Conservation (phyloP, 1,140 invertebrate species). For the Artemia franciscana region DNA sequence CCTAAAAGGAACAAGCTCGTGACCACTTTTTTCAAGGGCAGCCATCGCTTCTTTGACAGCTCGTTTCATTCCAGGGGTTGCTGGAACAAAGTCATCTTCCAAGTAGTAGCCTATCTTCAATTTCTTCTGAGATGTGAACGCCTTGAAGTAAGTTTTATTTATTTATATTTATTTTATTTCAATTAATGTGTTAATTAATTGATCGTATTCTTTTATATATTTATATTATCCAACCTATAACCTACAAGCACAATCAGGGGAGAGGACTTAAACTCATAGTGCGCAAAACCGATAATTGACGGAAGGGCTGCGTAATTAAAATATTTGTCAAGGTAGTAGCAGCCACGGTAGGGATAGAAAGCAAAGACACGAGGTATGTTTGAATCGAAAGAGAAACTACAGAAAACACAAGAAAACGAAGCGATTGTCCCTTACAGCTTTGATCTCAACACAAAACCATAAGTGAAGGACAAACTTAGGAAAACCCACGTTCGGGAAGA, state of each 20-base stretch:
- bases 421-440: no score
- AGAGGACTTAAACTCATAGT: background rate
- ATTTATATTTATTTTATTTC: no score
- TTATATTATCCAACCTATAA: background rate
- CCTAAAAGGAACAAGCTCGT: constrained; percentile 14
- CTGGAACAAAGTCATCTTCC: constrained; percentile 16
- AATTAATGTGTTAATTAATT: no score
- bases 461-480: no score
- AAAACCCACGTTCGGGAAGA: no score
- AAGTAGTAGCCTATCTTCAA: constrained; percentile 19
- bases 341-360: no score
- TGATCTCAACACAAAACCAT: no score
- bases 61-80: constrained; percentile 17
- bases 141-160: background rate
- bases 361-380: no score
- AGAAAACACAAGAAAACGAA: no score
- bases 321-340: background rate
- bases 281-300: background rate
- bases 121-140: constrained; percentile 9
- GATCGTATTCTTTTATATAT: no score
- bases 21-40: constrained; percentile 15
- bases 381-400: no score
- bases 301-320: background rate
- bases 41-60: constrained; percentile 17
- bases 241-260: background rate